Conservation (phyloP, 2,113 vertebrate genomes). For the Percopsis transmontana region DNA sequence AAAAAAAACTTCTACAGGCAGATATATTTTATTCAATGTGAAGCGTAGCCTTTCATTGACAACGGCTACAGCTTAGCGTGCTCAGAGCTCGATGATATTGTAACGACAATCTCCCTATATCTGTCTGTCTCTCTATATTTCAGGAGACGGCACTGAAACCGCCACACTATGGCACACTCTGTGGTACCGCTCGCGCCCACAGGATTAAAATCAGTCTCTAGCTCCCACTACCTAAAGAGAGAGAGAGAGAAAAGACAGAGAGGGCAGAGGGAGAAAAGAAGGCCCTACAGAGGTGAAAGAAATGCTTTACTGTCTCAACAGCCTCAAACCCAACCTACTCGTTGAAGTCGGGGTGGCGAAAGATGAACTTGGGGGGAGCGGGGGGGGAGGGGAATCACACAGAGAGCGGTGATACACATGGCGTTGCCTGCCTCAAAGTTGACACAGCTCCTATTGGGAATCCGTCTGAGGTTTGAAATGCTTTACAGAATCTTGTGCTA, state of each 20-base stretch:
- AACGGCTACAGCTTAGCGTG: constrained; percentile 75
- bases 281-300: constrained; percentile 79
- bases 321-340: constrained; percentile 78
- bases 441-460: constrained; percentile 72
- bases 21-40: constrained; percentile 67
- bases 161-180: constrained; percentile 87
- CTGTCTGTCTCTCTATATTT: constrained; percentile 89
- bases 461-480: constrained; percentile 71
- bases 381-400: constrained; percentile 24
- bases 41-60: constrained; percentile 71
- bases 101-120: constrained; percentile 86
- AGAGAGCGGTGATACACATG: constrained; percentile 58
- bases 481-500: constrained; percentile 70
- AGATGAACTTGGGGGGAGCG: constrained; percentile 50
- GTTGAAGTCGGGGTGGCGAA: constrained; percentile 53
- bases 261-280: constrained; percentile 59
- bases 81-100: constrained; percentile 79
- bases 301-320: constrained; percentile 78
- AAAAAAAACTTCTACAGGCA: constrained; percentile 36
- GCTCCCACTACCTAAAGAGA: constrained; percentile 80
- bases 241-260: constrained; percentile 42
- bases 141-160: constrained; percentile 87
- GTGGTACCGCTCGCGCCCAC: constrained; percentile 86
- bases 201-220: constrained; percentile 89
- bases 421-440: constrained; percentile 72